Evolutionary conservation across 2,797 vertebrate species (phyloP).

Genomic region (Pyrocephalus nanus): DNA sequence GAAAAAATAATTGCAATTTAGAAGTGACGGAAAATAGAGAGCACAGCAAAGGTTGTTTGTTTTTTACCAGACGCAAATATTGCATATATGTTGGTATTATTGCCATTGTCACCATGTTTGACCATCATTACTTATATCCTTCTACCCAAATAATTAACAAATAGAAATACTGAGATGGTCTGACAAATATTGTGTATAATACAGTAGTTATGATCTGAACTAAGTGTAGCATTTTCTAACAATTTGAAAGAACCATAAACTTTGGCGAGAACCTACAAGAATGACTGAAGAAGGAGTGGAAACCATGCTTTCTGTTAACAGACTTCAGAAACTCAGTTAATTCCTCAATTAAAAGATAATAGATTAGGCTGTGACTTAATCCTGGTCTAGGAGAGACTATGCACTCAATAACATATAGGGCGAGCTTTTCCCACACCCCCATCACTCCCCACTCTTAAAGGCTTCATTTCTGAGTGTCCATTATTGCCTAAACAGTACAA

Average conservation of each 20-base stretch:
- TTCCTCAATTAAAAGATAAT: not conserved
- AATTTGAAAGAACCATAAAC: not conserved
- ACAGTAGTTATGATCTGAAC: not conserved
- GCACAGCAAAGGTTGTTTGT: rapidly evolving
- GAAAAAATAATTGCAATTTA: not conserved
- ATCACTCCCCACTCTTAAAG: not conserved
- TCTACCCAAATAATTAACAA: not conserved
- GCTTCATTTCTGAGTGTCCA: not conserved
- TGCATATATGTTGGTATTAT: not conserved
- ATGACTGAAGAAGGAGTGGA: not conserved
- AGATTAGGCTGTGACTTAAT: not conserved
- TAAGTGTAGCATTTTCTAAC: not conserved
- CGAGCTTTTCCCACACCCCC: not conserved
- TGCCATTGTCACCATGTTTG: not conserved
- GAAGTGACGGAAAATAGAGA: not conserved
- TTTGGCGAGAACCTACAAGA: not conserved
- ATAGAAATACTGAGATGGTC: not conserved
- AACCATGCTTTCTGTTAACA: not conserved
- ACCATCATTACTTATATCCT: rapidly evolving
- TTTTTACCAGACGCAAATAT: not conserved
- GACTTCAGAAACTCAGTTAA: not conserved
- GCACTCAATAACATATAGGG: rapidly evolving
- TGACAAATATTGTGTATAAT: not conserved
- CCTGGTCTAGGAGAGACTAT: not conserved
- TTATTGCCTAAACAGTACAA: not conserved